A percentile compares a stretch with the other conserved stretches of the same genome.
Evolutionary conservation across 2,888 invertebrate genomes (phyloP).

Genomic region (Amphipoea oculea): DNA sequence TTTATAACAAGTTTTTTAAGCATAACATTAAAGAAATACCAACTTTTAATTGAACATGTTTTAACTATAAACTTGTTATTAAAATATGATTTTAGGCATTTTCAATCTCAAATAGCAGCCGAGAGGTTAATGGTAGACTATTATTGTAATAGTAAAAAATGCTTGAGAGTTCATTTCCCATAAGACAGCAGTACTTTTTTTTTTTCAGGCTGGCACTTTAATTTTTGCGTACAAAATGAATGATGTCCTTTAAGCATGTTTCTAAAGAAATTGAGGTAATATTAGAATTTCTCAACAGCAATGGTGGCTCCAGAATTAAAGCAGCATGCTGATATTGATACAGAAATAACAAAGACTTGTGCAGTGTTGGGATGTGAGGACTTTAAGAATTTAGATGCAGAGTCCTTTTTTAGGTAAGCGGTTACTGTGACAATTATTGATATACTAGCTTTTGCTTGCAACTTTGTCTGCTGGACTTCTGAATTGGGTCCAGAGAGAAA

Average conservation of each 20-base stretch:
- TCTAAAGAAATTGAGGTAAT: not conserved
- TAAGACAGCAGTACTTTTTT: too few relatives aligned
- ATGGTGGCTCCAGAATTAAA: slow-evolving; percentile 88
- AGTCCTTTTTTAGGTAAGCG: slow-evolving; percentile 84
- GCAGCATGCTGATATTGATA: slow-evolving; percentile 80
- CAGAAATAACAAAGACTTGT: slow-evolving; percentile 85
- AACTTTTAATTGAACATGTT: too few relatives aligned
- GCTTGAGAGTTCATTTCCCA: too few relatives aligned
- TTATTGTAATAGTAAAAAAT: too few relatives aligned
- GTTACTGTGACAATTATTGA: not conserved
- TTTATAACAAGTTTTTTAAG: too few relatives aligned
- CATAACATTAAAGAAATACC: too few relatives aligned
- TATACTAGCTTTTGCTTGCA: not conserved
- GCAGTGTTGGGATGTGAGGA: slow-evolving; percentile 87
- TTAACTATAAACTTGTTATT: too few relatives aligned
- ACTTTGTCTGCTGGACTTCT: not conserved
- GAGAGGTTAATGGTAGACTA: too few relatives aligned
- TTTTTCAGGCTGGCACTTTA: too few relatives aligned
- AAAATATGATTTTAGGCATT: too few relatives aligned
- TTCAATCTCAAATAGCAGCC: too few relatives aligned
- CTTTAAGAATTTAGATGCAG: slow-evolving; percentile 82
- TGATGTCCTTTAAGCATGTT: not conserved
- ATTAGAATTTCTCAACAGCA: slow-evolving; percentile 72
- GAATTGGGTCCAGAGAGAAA: not conserved
- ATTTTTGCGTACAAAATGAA: too few relatives aligned